These are phyloP conservation scores for Etheostoma nigrum DNA, from an alignment of 2,797 vertebrate species.

Conservation along the genomic window DNA sequence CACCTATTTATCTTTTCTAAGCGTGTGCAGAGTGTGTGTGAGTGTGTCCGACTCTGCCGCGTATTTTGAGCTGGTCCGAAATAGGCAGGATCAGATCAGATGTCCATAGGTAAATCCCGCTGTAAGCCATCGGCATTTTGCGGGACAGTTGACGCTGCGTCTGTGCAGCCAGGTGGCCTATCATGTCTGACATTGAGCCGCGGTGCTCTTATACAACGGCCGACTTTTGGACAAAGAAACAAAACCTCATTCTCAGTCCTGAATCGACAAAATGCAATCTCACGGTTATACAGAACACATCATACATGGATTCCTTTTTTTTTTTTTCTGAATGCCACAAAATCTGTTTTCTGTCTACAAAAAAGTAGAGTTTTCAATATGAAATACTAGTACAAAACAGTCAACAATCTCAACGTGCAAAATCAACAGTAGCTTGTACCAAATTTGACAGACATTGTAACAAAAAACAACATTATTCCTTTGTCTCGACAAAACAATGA, in stretches of 20 bases:
- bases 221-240: not conserved
- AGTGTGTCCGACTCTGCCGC: constrained; percentile 35
- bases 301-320: not conserved
- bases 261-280: constrained; percentile 11
- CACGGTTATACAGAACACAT: not conserved
- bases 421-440: constrained; percentile 11
- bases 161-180: constrained; percentile 35
- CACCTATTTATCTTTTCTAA: constrained; percentile 27
- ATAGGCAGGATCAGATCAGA: constrained; percentile 73
- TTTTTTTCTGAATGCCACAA: not conserved
- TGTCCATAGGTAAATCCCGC: constrained; percentile 61
- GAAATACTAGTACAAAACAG: constrained; percentile 72
- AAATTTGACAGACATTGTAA: constrained; percentile 19
- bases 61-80: constrained; percentile 58
- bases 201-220: constrained; percentile 24
- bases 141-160: constrained; percentile 17
- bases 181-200: constrained; percentile 41
- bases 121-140: constrained; percentile 63
- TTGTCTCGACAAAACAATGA: not conserved
- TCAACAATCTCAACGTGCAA: constrained; percentile 38
- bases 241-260: not conserved
- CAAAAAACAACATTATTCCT: constrained; percentile 9
- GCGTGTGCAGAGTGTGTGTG: constrained; percentile 5
- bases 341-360: constrained; percentile 29
- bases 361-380: constrained; percentile 71